Conservation (phyloP, 1,140 invertebrate genomes). For the Carposina sasakii region DNA sequence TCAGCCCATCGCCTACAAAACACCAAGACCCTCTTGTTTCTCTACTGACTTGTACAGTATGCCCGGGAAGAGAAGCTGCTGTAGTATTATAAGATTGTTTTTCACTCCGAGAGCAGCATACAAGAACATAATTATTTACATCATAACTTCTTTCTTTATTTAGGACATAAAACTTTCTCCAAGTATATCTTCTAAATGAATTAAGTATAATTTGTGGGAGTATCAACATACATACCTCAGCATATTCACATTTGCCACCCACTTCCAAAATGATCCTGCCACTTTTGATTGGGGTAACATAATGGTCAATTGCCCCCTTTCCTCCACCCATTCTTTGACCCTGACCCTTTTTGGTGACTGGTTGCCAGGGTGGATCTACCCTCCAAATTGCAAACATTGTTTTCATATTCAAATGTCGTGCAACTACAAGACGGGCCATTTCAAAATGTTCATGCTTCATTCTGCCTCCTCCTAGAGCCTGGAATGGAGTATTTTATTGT, state of each 20-base stretch:
- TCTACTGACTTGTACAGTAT: too few relatives aligned
- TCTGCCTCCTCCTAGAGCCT: constrained; percentile 89
- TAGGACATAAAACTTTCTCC: too few relatives aligned
- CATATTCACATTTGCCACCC: constrained; percentile 90
- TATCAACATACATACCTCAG: constrained; percentile 88
- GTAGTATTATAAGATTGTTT: too few relatives aligned
- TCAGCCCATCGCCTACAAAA: too few relatives aligned
- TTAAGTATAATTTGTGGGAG: too few relatives aligned
- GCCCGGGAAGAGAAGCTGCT: too few relatives aligned
- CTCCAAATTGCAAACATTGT: constrained; percentile 97
- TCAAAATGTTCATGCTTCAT: constrained; percentile 88
- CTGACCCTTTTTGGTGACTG: constrained; percentile 91
- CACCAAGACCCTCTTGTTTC: too few relatives aligned
- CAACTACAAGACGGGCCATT: constrained; percentile 86
- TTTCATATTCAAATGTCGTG: constrained; percentile 82
- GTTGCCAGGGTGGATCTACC: constrained; percentile 95
- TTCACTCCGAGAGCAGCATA: too few relatives aligned
- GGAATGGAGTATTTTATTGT: constrained; percentile 34
- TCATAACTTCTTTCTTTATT: too few relatives aligned
- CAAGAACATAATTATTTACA: constrained; percentile 14
- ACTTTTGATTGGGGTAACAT: constrained; percentile 92
- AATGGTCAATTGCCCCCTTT: constrained; percentile 96
- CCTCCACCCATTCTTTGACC: constrained; percentile 96
- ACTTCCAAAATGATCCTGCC: constrained; percentile 96
- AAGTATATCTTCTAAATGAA: too few relatives aligned